Percentiles rank a stretch among this genome's conserved stretches.
Evolutionary conservation across 2,888 invertebrate species (phyloP).

Genomic region (Anarsia innoxiella): DNA sequence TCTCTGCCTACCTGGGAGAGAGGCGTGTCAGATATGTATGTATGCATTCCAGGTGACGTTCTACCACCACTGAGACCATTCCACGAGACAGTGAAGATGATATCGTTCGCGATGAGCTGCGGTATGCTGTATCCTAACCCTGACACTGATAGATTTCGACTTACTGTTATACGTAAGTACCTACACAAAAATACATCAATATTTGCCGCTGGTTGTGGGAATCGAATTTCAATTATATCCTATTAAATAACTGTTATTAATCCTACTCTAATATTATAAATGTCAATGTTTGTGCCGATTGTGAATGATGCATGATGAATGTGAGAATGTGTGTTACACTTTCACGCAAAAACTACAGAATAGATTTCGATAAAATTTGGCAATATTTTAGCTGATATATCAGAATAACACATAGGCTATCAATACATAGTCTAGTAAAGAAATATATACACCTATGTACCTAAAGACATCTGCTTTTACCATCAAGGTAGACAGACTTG

Average conservation of each 20-base stretch:
- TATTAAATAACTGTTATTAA: not conserved
- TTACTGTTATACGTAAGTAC: slow-evolving; percentile 34
- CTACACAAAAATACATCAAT: no score
- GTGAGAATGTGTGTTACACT: no score
- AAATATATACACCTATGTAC: not conserved
- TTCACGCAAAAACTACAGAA: no score
- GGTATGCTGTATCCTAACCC: slow-evolving; percentile 43
- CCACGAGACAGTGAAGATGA: slow-evolving; percentile 33
- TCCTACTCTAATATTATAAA: not conserved
- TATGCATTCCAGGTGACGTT: no score
- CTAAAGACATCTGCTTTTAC: not conserved
- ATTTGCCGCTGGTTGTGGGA: not conserved
- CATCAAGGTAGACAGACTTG: no score
- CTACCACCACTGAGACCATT: no score
- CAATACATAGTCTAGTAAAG: not conserved
- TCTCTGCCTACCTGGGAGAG: no score
- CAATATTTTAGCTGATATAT: no score
- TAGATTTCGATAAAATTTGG: no score
- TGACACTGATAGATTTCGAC: slow-evolving; percentile 22
- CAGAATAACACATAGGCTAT: no score
- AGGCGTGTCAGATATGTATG: no score
- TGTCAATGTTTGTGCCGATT: not conserved
- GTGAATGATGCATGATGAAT: not conserved
- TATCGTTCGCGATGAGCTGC: slow-evolving; percentile 31
- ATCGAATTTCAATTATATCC: not conserved